Percentiles rank a stretch among this genome's conserved stretches.
Conservation (phyloP, 2,888 invertebrate species). For the Melinopterus prodromus region DNA sequence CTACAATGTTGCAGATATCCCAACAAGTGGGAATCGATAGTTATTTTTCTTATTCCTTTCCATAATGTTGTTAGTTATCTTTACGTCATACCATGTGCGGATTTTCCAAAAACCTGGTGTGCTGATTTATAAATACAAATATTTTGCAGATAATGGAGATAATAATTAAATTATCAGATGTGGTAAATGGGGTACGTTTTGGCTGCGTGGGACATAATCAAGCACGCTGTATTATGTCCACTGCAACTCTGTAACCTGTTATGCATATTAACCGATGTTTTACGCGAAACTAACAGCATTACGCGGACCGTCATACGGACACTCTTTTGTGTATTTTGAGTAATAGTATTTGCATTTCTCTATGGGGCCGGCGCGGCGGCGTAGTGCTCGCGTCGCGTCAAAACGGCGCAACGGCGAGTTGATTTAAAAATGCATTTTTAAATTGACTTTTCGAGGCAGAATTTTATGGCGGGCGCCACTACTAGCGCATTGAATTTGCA, state of each 20-base stretch:
- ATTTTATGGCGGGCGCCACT: constrained; percentile 21
- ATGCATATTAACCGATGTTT: constrained; percentile 4
- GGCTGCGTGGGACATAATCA: too few species aligned
- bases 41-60: too few species aligned
- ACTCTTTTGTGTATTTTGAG: neutral
- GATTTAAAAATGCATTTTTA: constrained; percentile 23
- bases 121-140: too few species aligned
- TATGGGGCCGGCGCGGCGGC: neutral
- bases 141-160: too few species aligned
- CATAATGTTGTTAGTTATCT: too few species aligned
- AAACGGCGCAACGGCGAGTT: constrained; percentile 20
- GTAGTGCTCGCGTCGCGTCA: neutral
- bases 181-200: too few species aligned
- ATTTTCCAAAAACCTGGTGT: too few species aligned
- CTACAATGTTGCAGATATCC: too few species aligned
- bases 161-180: too few species aligned
- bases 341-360: neutral
- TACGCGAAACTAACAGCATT: neutral
- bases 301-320: neutral
- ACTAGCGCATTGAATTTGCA: constrained; percentile 19
- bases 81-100: too few species aligned
- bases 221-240: neutral
- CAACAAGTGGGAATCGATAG: too few species aligned
- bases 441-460: constrained; percentile 17
- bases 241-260: neutral